Evolutionary conservation across 1,140 invertebrate genomes (phyloP), one percentile per base, ranked within the genome.

Genomic region (Camponotus floridanus): DNA sequence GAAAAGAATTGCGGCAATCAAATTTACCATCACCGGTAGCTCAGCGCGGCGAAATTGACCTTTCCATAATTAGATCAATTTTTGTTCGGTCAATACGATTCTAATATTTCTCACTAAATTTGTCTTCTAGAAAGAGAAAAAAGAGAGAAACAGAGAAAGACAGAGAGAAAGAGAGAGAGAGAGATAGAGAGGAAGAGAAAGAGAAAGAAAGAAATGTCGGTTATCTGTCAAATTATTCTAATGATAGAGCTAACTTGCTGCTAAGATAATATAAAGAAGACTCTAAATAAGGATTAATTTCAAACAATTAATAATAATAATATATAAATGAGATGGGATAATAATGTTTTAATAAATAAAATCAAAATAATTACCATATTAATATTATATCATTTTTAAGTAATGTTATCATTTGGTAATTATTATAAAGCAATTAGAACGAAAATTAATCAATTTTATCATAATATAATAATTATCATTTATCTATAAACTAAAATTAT

Each of bases 21-120:
- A 48, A 73, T 81, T 81, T 81, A 81, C 61, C 79, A 26, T 73
- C 79, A 51, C 13, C 42, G 21, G 39, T 36, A 26, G 39, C 57
- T 83, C n/a, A 8, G 42, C 39, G 68, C 68, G 11, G 18, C 57
- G 67, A 45, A 81, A 83, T 45, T 74, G 57, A 73, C 39, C 79
- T 73, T n/a, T 73, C 59, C 55, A 68, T 81, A 73, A 81, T 51
- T n/a, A 39, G 55, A 83, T 83, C 79, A 45, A 73, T 83, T 59
- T 67, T 70, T 67, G 42, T 57, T 21, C 55, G 42, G 0, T 21
- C 57, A 21, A 71, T 59, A 70, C 6, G 21, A 26, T 18, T 1
- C 6, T 13, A 51, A 51, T 51, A 51, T 18, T 18, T 4, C 15
- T 36, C 6, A 18, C 0, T 13, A 11, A 51, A 26, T 21, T 57